Conservation (phyloP, 2,797 vertebrate species). For the Salarias fasciatus region DNA sequence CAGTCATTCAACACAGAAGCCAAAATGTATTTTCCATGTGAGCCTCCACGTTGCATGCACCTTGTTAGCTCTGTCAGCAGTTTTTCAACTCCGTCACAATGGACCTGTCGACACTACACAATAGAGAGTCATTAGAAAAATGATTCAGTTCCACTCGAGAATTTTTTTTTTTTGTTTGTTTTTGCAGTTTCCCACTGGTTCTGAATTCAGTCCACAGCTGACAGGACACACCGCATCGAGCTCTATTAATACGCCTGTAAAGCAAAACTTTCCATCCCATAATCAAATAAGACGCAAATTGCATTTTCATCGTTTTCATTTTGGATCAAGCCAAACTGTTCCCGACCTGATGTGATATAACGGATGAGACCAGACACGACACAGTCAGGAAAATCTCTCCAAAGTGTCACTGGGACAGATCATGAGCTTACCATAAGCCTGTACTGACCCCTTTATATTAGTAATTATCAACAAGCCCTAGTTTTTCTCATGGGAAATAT, state of each 20-base stretch:
- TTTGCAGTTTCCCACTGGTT: neutral
- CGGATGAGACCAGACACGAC: neutral
- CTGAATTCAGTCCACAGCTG: no score
- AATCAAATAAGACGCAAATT: neutral
- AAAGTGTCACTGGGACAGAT: neutral
- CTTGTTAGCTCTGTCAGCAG: conserved; percentile 33
- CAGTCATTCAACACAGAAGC: conserved; percentile 4
- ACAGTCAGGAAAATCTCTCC: neutral
- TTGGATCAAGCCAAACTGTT: neutral
- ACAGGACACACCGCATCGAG: neutral
- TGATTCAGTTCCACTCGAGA: neutral
- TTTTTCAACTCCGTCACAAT: conserved; percentile 26
- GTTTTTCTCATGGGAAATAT: no score
- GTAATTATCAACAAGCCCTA: no score
- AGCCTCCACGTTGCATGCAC: conserved; percentile 8
- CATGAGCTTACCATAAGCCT: no score
- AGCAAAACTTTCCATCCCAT: neutral
- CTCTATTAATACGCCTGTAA: neutral
- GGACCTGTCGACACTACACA: conserved; percentile 23
- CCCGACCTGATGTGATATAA: neutral
- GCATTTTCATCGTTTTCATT: neutral
- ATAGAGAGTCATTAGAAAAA: conserved; percentile 25
- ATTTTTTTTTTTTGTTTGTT: no score
- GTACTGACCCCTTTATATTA: no score
- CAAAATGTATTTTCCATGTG: conserved; percentile 3